These are phyloP conservation scores for silkworm (Bombyx mori) DNA, from an alignment of 1,140 invertebrate genomes.

Conservation along the genomic window DNA sequence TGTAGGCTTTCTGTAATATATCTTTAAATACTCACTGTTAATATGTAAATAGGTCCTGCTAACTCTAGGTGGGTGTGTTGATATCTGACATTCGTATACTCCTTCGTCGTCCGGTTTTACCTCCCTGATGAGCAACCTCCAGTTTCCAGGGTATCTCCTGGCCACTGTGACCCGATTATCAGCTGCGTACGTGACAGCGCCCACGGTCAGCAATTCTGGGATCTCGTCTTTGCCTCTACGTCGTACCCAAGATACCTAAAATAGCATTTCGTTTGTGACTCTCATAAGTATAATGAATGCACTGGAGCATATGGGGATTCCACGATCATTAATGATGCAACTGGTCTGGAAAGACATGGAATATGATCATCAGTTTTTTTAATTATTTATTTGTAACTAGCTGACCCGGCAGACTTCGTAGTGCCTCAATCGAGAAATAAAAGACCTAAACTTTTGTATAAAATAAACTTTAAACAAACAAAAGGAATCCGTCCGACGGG, in stretches of 20 bases:
- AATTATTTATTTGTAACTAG: too few species aligned
- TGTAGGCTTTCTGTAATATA: too few species aligned
- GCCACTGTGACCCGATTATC: conserved; percentile 82
- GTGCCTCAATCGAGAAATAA: too few species aligned
- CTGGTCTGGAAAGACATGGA: too few species aligned
- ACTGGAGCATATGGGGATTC: too few species aligned
- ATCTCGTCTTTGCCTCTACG: conserved; percentile 75
- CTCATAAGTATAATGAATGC: too few species aligned
- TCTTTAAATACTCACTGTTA: conserved; percentile 73
- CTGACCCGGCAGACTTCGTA: too few species aligned
- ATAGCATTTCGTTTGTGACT: neutral
- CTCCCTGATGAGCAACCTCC: conserved; percentile 79
- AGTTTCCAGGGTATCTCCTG: conserved; percentile 84
- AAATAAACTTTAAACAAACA: too few species aligned
- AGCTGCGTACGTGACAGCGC: conserved; percentile 79
- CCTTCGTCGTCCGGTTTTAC: conserved; percentile 81
- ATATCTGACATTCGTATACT: conserved; percentile 83
- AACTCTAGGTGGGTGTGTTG: conserved; percentile 82
- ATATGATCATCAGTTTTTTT: too few species aligned
- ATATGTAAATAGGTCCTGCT: conserved; percentile 80
- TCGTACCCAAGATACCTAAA: conserved; percentile 80
- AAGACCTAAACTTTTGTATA: too few species aligned
- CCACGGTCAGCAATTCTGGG: conserved; percentile 78
- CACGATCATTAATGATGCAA: too few species aligned
- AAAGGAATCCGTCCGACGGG: too few species aligned